Percentiles rank a stretch among this genome's conserved stretches.
Evolutionary conservation across 1,140 invertebrate species (phyloP).

Genomic region (Drosophila dunni): DNA sequence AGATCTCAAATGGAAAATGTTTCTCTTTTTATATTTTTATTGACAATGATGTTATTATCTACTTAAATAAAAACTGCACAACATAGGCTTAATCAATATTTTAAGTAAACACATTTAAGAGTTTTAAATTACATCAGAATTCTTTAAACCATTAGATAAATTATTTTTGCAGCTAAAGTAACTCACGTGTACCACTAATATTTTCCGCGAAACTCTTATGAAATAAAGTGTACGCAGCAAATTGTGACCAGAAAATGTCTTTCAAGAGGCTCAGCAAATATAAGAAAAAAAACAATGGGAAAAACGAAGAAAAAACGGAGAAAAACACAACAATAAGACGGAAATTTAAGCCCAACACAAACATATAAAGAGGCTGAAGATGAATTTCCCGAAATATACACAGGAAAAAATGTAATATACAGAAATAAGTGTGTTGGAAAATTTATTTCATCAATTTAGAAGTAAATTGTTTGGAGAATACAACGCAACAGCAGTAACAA

Average conservation of each 20-base stretch:
- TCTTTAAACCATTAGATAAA: too few species aligned
- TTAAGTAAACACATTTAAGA: too few species aligned
- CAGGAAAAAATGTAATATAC: conserved; percentile 45
- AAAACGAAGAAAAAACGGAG: neutral
- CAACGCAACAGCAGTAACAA: conserved; percentile 33
- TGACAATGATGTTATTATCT: too few species aligned
- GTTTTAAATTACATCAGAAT: too few species aligned
- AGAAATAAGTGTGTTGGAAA: conserved; percentile 77
- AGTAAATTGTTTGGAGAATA: conserved; percentile 84
- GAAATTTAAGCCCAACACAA: conserved; percentile 20
- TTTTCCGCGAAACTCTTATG: neutral
- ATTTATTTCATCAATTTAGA: conserved; percentile 83
- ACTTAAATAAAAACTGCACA: too few species aligned
- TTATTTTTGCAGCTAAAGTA: neutral
- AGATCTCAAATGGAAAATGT: neutral
- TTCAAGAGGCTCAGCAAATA: conserved; percentile 17
- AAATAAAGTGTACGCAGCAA: neutral
- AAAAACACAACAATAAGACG: neutral
- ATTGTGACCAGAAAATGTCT: neutral
- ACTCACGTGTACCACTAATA: neutral
- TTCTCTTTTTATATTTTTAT: too few species aligned
- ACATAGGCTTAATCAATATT: too few species aligned
- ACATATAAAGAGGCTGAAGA: conserved; percentile 12
- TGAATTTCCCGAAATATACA: conserved; percentile 26
- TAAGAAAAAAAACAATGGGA: neutral